Evolutionary conservation across 2,113 vertebrate species (phyloP), one percentile per base, ranked within the genome.

Genomic region (Pleuronectes platessa): DNA sequence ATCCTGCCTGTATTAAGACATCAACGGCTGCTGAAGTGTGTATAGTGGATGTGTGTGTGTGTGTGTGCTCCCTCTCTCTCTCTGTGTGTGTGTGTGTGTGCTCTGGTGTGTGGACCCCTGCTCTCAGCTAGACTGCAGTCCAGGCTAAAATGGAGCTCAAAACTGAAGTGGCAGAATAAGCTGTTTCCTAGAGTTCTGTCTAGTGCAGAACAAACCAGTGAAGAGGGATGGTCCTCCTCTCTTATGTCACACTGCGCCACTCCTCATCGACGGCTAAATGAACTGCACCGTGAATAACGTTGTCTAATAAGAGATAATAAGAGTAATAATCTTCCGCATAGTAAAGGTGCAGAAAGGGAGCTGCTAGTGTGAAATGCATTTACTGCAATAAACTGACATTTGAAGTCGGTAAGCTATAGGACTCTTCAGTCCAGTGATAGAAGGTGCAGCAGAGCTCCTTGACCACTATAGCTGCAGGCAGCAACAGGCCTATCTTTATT

Each of bases 1-100:
- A 92, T 91, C 76, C 86, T 68, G 82, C 74, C 83, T 69, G 89
- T 89, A 93, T 93, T 92, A 92, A 94, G 92, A 93, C 90, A 92
- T 93, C 90, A 90, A 83, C 84, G 56, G 84, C 81, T 18, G 87
- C 84, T 90, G 86, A 77, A 88, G 84, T 81, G 83, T 61, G 81
- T 49, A 77, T 65, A 66, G 76, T 64, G 76, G 51, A 45, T 69
- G 17, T 73, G 60, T 79, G 55, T 76, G 60, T 47, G 56, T 53
- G 53, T 54, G 53, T 31, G 27, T 4, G 2, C 49, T 20, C 49
- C 0, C 7, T 76, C 31, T 31, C 14, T 45, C 42, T 45, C 49
- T 20, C 5, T 21, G 0, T 76, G 47, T 40, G 58, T 54, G 54
- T 24, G 55, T 63, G 60, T 80, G 78, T 65, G 3, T 68, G 71